Conservation (phyloP, 2,888 invertebrate genomes). For the Ametastegia equiseti region DNA sequence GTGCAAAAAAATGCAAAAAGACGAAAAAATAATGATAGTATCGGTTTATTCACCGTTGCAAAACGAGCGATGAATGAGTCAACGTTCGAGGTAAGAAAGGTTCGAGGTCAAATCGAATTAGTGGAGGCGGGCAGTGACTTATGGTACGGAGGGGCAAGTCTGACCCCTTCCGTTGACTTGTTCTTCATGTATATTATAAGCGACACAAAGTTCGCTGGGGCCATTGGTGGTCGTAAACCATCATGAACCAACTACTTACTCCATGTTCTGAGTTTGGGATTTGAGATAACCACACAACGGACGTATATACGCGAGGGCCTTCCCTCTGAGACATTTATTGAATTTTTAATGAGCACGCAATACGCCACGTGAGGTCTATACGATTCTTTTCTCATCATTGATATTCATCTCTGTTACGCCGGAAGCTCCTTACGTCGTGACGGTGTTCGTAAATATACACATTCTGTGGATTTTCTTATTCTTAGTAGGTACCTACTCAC, state of each 20-base stretch:
- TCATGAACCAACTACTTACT: no score
- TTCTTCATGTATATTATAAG: conserved; percentile 1
- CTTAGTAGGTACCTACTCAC: neutral
- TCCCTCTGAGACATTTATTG: conserved; percentile 37
- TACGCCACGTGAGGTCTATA: conserved; percentile 41
- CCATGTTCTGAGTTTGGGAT: neutral
- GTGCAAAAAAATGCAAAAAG: neutral
- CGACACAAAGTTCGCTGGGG: conserved; percentile 23
- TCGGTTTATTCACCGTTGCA: conserved; percentile 22
- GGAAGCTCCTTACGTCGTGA: conserved; percentile 41
- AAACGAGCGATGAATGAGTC: conserved; percentile 17
- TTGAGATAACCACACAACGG: conserved; percentile 15
- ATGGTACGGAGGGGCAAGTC: neutral
- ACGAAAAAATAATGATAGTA: neutral
- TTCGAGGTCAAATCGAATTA: conserved; percentile 37
- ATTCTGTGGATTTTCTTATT: neutral
- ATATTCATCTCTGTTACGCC: conserved; percentile 39
- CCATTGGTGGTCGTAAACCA: conserved; percentile 29
- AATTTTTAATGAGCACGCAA: conserved; percentile 47
- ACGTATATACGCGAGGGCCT: conserved; percentile 12
- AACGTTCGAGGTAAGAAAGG: conserved; percentile 21
- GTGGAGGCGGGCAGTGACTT: conserved; percentile 40
- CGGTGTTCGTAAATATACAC: conserved; percentile 40
- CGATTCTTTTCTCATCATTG: conserved; percentile 40
- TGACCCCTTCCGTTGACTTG: neutral